phyloP scores from a whole-genome alignment of 2,888 invertebrate genomes.

The Melanchra persicariae region DNA sequence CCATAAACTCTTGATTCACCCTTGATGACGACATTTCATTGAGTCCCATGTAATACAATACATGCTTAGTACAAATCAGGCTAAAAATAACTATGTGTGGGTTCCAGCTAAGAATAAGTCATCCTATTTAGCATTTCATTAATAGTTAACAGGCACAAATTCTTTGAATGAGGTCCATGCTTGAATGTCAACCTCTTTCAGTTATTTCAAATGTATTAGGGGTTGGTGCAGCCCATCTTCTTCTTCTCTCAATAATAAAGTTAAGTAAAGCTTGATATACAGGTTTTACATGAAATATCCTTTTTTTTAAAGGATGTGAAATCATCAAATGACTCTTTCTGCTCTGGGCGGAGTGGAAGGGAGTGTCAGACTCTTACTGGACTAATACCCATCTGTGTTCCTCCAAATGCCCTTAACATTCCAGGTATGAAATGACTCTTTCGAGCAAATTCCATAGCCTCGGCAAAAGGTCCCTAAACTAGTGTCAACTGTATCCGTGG shows the following conservation, averaged over 20 bases:
- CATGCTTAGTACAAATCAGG: slow-evolving; percentile 30
- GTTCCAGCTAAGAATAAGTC: slow-evolving; percentile 31
- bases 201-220: background rate
- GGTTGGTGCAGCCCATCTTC: background rate
- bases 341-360: no score
- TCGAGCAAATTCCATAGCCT: no score
- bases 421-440: no score
- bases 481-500: no score
- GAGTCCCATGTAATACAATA: slow-evolving; percentile 33
- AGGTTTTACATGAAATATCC: no score
- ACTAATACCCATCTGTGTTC: no score
- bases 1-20: slow-evolving; percentile 17
- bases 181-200: background rate
- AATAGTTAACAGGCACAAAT: background rate
- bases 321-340: no score
- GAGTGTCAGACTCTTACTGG: no score
- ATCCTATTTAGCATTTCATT: slow-evolving; percentile 41
- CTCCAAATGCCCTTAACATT: no score
- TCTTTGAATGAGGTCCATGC: background rate
- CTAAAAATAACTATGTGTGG: slow-evolving; percentile 51
- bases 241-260: background rate
- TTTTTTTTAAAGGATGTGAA: no score
- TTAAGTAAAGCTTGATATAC: no score
- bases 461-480: no score
- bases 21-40: slow-evolving; percentile 21